Conservation (phyloP, 2,888 invertebrate genomes). For the Marasmarcha lunaedactyla region DNA sequence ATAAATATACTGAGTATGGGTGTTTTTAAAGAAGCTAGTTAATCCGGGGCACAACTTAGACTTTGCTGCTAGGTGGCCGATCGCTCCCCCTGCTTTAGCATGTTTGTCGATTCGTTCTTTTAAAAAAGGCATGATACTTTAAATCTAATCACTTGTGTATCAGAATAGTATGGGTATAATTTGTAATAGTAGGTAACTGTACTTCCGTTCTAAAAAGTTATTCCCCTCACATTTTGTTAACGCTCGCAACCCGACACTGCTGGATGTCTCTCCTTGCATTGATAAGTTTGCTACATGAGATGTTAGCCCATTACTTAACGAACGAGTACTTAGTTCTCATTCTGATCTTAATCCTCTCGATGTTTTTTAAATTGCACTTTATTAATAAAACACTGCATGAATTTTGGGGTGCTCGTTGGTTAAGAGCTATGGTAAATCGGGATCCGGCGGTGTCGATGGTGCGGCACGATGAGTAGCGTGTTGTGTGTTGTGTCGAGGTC, state of each 20-base stretch:
- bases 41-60: conserved; percentile 51
- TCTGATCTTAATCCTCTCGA: too few species aligned
- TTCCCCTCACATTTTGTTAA: conserved; percentile 43
- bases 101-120: conserved; percentile 56
- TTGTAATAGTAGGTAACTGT: conserved; percentile 28
- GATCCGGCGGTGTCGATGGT: conserved; percentile 9
- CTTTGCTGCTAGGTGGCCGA: conserved; percentile 43
- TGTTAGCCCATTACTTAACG: conserved; percentile 33
- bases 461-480: conserved; percentile 63
- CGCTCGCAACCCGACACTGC: conserved; percentile 45
- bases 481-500: conserved; percentile 73
- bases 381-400: too few species aligned
- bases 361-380: too few species aligned
- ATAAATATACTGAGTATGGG: conserved; percentile 7
- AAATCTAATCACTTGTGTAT: conserved; percentile 52
- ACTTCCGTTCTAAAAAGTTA: conserved; percentile 30
- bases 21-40: conserved; percentile 7
- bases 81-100: conserved; percentile 63
- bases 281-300: conserved; percentile 21
- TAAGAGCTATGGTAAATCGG: conserved; percentile 10
- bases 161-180: conserved; percentile 40
- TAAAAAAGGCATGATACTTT: conserved; percentile 56
- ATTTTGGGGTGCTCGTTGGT: not conserved
- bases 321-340: conserved; percentile 5
- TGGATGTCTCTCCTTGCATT: conserved; percentile 27